Percentiles rank a stretch among this genome's conserved stretches.
Conservation (phyloP, 2,113 vertebrate genomes). For the Lasiurus cinereus region DNA sequence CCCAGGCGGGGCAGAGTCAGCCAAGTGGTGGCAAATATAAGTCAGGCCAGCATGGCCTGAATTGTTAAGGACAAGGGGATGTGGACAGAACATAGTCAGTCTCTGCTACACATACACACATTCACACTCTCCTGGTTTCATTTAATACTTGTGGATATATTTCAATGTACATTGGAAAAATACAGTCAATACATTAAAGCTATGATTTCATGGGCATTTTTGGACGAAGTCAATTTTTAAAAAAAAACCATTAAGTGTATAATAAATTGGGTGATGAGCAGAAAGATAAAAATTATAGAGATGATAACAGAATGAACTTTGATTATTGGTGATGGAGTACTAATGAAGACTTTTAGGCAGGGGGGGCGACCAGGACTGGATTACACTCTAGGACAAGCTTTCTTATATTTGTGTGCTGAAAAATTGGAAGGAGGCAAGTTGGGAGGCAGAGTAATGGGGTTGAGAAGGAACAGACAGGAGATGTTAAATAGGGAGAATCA, state of each 20-base stretch:
- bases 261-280: background rate
- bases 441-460: background rate
- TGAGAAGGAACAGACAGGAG: background rate
- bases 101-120: background rate
- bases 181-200: background rate
- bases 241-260: background rate
- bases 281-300: background rate
- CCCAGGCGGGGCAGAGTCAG: background rate
- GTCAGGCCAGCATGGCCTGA: background rate
- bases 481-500: background rate
- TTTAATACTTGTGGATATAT: slow-evolving; percentile 7
- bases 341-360: background rate
- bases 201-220: slow-evolving; percentile 2
- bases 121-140: background rate
- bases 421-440: background rate
- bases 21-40: background rate
- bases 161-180: background rate
- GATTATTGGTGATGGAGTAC: background rate
- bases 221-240: background rate
- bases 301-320: background rate
- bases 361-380: background rate
- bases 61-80: background rate
- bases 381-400: background rate
- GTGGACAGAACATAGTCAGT: background rate
- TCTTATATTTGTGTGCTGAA: background rate